A percentile compares a stretch with the other conserved stretches of the same genome.
Evolutionary conservation across 2,113 vertebrate species (phyloP).

Genomic region (Physeter macrocephalus): DNA sequence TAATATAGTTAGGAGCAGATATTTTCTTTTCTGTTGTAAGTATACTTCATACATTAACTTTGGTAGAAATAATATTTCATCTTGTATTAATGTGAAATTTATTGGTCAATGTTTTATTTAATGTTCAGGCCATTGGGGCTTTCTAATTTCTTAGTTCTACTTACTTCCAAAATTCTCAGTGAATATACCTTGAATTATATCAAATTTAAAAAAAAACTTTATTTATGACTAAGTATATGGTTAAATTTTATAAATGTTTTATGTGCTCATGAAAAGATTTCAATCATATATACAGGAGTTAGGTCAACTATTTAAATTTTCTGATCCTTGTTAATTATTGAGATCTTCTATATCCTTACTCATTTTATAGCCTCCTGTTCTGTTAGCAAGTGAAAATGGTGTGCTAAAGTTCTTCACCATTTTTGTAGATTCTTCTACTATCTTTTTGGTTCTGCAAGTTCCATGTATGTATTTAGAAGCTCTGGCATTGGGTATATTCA

Average conservation of each 20-base stretch:
- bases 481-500: background rate
- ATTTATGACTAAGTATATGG: background rate
- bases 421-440: background rate
- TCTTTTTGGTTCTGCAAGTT: background rate
- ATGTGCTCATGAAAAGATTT: background rate
- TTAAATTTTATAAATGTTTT: background rate
- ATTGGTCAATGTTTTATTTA: background rate
- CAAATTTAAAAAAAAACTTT: background rate
- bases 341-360: background rate
- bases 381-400: background rate
- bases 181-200: background rate
- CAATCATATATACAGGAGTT: background rate
- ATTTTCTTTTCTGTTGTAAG: background rate
- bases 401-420: background rate
- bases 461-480: background rate
- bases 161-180: background rate
- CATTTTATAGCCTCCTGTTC: background rate
- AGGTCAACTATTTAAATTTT: background rate
- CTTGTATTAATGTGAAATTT: background rate
- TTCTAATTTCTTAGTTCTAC: background rate
- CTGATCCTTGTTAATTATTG: background rate
- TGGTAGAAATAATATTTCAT: background rate
- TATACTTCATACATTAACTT: background rate
- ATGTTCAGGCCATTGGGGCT: background rate
- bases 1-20: background rate